Base-by-base conservation (phyloP, 2,797 vertebrate species). In the Aplochiton taeniatus region DNA sequence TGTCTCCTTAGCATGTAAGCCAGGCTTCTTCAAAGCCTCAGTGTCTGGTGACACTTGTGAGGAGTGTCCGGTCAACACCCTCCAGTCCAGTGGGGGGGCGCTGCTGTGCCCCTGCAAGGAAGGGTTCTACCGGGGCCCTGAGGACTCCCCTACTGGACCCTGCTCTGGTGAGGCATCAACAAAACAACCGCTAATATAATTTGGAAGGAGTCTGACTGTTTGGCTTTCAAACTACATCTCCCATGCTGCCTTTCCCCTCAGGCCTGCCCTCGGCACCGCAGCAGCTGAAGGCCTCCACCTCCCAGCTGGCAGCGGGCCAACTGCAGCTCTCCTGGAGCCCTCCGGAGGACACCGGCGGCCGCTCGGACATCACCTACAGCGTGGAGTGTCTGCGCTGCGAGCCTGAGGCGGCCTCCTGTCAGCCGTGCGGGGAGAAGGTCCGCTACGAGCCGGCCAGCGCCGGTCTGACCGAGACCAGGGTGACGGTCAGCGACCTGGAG, bases 331-430 rank as follows among this genome's bases (percentile, higher is more conserved):
- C 91, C 6, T 98, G 97, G 97, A 89, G 54, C 0, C 87, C 95
- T 0, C 96, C 97, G 0, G 73, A 81, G 4, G 90, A 96, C 86
- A 85, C 81, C 0, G 96, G 96, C 0, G 96, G 95, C 44, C 96
- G 96, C 0, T 13, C 45, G 0, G 96, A 99, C 20, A 58, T 99
- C 76, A 90, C 91, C 60, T 98, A 98, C 87, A 91, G 78, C 0
- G 69, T 99, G 61, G 88, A 91, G 13, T 99, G 97, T 0, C 91
- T 95, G 12, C 93, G 93, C 59, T 98, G 97, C 14, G 92, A 93
- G 70, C 90, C 88, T 0, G 77, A 74, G 0, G 92, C 93, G 70
- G 90, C 88, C 0, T 77, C 74, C 18, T 96, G 95, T 53, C 92
- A 89, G 49, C 74, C 93, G 12, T 99, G 97, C 0, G 95, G 95